phyloP scores from a whole-genome alignment of 2,888 invertebrate species.

The Brachyptera putata region DNA sequence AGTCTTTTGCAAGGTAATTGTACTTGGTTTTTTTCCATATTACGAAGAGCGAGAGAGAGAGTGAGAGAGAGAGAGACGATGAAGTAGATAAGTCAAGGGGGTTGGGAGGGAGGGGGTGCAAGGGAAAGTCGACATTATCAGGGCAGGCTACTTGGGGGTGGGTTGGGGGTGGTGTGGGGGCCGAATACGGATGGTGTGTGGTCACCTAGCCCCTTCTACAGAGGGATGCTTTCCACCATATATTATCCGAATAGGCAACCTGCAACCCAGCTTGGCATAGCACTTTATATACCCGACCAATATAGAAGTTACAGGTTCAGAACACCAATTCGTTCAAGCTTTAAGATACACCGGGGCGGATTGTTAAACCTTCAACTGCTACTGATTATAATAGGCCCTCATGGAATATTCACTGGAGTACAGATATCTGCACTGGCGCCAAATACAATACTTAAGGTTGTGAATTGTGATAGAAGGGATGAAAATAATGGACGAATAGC shows the following conservation, averaged over 20 bases:
- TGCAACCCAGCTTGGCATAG: not conserved
- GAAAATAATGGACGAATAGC: constrained; percentile 1
- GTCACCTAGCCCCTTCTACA: not conserved
- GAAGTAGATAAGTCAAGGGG: constrained; percentile 15
- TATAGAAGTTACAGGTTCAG: too few relatives aligned
- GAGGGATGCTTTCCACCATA: not conserved
- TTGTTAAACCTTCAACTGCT: too few relatives aligned
- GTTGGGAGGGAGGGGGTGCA: constrained; percentile 4
- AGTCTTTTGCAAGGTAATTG: too few relatives aligned
- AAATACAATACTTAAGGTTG: too few relatives aligned
- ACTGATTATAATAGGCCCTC: constrained; percentile 24
- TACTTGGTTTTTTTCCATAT: too few relatives aligned
- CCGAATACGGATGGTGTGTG: constrained; percentile 8
- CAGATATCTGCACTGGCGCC: constrained; percentile 32
- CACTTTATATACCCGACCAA: constrained; percentile 2
- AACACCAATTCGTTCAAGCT: too few relatives aligned
- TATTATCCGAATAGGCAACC: not conserved
- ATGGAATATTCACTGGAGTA: constrained; percentile 30
- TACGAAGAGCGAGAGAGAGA: too few relatives aligned
- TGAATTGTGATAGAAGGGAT: too few relatives aligned
- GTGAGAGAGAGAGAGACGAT: not conserved
- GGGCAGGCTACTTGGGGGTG: not conserved
- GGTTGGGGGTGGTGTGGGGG: not conserved
- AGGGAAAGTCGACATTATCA: constrained; percentile 22
- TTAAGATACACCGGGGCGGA: too few relatives aligned